These are phyloP conservation scores for Eupleurogrammus muticus DNA, from an alignment of 2,797 vertebrate genomes.

Conservation along the genomic window DNA sequence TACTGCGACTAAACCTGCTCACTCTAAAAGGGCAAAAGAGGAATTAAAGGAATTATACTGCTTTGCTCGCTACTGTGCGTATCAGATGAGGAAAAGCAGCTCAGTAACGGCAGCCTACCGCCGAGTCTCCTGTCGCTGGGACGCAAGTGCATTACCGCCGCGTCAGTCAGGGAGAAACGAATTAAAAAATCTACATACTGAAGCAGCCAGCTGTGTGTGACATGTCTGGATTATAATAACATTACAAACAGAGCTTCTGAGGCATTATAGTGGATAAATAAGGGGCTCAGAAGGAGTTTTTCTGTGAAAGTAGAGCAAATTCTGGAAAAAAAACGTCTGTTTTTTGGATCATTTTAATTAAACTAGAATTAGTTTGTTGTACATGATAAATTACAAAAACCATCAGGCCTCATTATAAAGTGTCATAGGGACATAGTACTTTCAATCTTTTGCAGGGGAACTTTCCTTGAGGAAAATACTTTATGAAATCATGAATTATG, in stretches of 20 bases:
- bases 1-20: conserved; percentile 9
- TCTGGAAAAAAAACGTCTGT: conserved; percentile 5
- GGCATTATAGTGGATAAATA: conserved; percentile 8
- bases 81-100: no score
- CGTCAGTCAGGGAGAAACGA: conserved; percentile 3
- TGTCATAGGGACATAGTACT: conserved; percentile 17
- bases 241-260: conserved; percentile 43
- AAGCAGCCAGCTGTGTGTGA: conserved; percentile 27
- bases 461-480: conserved; percentile 24
- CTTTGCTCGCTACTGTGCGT: background rate
- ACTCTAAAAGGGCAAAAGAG: background rate
- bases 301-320: conserved; percentile 1
- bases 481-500: conserved; percentile 23
- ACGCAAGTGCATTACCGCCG: no score
- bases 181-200: conserved; percentile 48
- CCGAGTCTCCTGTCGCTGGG: background rate
- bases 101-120: background rate
- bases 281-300: background rate
- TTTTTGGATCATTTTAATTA: conserved; percentile 18
- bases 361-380: conserved; percentile 5
- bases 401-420: conserved; percentile 17
- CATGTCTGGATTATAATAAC: conserved; percentile 22
- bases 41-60: conserved; percentile 18
- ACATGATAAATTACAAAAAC: conserved; percentile 18
- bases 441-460: conserved; percentile 12